Evolutionary conservation across 2,113 vertebrate genomes (phyloP).

Genomic region (Holacanthus passer): DNA sequence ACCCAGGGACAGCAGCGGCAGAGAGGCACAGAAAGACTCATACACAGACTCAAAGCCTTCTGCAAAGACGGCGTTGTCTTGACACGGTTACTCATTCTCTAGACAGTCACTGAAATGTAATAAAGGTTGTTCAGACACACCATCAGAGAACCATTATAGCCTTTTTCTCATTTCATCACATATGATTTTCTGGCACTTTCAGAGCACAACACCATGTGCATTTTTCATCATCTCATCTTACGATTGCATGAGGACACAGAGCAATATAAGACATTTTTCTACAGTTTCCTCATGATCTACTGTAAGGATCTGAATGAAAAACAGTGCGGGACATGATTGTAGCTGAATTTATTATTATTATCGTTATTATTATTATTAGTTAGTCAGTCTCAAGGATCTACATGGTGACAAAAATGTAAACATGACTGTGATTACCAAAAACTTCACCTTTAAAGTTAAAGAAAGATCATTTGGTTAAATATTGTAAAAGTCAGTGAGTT

Average conservation of each 20-base stretch:
- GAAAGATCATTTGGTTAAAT: not conserved
- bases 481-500: not conserved
- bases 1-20: slow-evolving; percentile 67
- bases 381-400: no score
- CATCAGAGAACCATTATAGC: slow-evolving; percentile 37
- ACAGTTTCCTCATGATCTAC: not conserved
- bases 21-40: slow-evolving; percentile 35
- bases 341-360: no score
- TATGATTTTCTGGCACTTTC: slow-evolving; percentile 25
- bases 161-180: slow-evolving; percentile 42
- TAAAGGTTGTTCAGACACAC: slow-evolving; percentile 54
- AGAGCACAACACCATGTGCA: not conserved
- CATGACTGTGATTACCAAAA: not conserved
- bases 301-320: not conserved
- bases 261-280: not conserved
- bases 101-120: slow-evolving; percentile 57
- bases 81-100: slow-evolving; percentile 44
- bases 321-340: not conserved
- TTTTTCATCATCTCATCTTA: slow-evolving; percentile 36
- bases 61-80: slow-evolving; percentile 51
- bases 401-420: no score
- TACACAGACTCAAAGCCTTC: slow-evolving; percentile 34
- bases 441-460: not conserved
- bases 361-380: no score
- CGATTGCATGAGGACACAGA: not conserved